These are phyloP conservation scores for Mus caroli DNA, from an alignment of 2,797 vertebrate species.

Conservation along the genomic window DNA sequence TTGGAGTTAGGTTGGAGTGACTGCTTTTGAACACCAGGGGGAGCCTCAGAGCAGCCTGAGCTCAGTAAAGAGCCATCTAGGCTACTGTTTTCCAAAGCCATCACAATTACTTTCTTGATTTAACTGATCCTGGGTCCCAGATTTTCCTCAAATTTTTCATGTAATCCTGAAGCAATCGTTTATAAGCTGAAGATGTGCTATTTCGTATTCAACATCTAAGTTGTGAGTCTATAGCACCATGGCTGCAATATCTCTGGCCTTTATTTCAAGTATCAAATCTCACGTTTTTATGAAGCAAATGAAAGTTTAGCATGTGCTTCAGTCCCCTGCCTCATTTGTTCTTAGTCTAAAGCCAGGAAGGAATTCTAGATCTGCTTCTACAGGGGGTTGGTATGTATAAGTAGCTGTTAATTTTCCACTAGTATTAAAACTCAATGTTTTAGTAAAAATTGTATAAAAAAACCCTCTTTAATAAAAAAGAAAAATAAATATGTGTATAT, in stretches of 20 bases:
- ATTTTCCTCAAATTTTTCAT: neutral
- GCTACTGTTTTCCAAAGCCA: neutral
- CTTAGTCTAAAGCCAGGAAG: neutral
- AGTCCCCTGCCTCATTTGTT: neutral
- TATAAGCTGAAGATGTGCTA: constrained; percentile 3
- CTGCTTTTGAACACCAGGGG: constrained; percentile 68
- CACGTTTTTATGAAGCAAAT: constrained; percentile 50
- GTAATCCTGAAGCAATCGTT: neutral
- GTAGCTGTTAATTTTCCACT: neutral
- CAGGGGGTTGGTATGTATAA: neutral
- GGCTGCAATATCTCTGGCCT: neutral
- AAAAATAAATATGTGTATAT: neutral
- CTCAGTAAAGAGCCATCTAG: neutral
- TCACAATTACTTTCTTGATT: neutral
- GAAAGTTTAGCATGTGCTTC: neutral
- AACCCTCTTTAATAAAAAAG: neutral
- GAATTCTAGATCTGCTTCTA: neutral
- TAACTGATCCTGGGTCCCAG: neutral
- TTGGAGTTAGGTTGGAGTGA: constrained; percentile 5
- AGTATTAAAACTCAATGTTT: neutral
- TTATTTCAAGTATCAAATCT: constrained; percentile 39
- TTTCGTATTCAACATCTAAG: neutral
- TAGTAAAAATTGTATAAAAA: neutral
- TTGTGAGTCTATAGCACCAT: neutral
- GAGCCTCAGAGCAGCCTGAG: constrained; percentile 29